A percentile compares a stretch with the other conserved stretches of the same genome.
phyloP scores from a whole-genome alignment of 2,888 invertebrate genomes.

The Electrophaes corylata region DNA sequence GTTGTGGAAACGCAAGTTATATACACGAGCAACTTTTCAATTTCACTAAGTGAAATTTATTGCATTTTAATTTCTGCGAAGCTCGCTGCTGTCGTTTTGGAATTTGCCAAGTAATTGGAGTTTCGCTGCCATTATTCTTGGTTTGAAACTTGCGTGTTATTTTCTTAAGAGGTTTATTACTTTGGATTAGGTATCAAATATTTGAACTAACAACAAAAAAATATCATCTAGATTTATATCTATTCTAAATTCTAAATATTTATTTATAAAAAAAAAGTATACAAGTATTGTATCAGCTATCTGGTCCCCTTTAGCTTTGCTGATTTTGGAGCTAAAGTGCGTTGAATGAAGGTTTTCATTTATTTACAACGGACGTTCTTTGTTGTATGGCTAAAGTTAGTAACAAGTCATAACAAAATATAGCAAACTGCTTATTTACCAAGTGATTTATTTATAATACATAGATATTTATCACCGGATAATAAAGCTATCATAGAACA shows the following conservation, averaged over 20 bases:
- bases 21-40: slow-evolving; percentile 22
- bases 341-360: no score
- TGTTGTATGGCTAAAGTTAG: no score
- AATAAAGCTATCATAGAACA: slow-evolving; percentile 11
- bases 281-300: no score
- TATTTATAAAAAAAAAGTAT: no score
- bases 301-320: no score
- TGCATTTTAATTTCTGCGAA: slow-evolving; percentile 15
- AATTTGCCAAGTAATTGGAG: not conserved
- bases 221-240: no score
- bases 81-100: not conserved
- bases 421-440: not conserved
- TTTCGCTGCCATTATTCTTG: slow-evolving; percentile 1
- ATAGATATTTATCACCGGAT: slow-evolving; percentile 12
- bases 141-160: not conserved
- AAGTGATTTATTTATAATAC: not conserved
- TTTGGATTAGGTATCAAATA: no score
- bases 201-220: no score
- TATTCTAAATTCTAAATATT: no score
- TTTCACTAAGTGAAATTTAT: slow-evolving; percentile 25
- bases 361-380: no score
- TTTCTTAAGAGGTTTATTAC: not conserved
- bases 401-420: no score
- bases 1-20: slow-evolving; percentile 28
- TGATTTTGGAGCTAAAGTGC: no score